phyloP scores from a whole-genome alignment of 2,113 vertebrate species.

The Sylvia atricapilla region DNA sequence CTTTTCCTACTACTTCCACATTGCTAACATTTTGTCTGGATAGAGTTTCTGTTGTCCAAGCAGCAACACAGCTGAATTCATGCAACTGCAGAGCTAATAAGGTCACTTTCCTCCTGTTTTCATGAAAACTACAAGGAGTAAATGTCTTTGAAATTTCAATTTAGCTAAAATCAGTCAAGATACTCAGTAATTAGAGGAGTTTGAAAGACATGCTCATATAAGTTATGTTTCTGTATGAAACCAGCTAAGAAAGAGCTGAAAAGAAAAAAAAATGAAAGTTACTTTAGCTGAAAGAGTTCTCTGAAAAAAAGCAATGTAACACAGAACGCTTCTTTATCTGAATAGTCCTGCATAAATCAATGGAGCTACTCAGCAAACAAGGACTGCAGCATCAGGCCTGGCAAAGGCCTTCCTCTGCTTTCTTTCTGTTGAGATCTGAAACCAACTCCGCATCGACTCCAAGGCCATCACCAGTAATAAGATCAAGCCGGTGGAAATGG shows the following conservation, averaged over 20 bases:
- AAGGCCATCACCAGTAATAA: constrained; percentile 14
- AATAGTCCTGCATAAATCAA: not conserved
- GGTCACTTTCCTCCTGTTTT: not conserved
- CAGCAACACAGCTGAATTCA: not conserved
- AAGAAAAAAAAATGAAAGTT: not conserved
- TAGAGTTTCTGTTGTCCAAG: not conserved
- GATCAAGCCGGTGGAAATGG: not conserved
- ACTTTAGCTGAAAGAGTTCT: not conserved
- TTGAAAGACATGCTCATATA: not conserved
- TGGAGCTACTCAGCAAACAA: constrained; percentile 9
- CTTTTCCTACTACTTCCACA: not conserved
- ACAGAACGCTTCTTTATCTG: not conserved
- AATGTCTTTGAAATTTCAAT: not conserved
- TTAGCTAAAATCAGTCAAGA: not conserved
- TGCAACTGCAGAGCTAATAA: not conserved
- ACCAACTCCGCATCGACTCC: not conserved
- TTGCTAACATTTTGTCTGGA: not conserved
- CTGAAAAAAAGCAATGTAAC: not conserved
- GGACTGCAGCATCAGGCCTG: not conserved
- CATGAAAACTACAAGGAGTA: not conserved
- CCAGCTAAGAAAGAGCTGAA: not conserved
- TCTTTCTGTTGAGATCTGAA: not conserved
- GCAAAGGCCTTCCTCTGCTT: not conserved
- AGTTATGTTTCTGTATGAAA: not conserved
- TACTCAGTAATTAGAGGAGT: not conserved